phyloP scores from a whole-genome alignment of 2,888 invertebrate genomes.

The Aethes cnicana region DNA sequence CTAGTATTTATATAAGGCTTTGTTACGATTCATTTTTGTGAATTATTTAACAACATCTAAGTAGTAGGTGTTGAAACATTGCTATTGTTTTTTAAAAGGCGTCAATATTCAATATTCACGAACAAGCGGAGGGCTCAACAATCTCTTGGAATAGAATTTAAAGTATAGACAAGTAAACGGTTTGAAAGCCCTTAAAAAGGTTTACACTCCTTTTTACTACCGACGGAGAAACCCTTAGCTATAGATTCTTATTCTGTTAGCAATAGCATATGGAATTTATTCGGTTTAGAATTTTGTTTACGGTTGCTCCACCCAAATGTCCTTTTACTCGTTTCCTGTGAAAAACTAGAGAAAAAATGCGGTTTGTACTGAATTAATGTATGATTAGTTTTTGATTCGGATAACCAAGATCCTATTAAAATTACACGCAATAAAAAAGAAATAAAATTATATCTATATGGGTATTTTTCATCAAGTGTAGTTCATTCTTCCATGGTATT shows the following conservation, averaged over 20 bases:
- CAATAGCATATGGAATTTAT: slow-evolving; percentile 4
- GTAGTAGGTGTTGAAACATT: not conserved
- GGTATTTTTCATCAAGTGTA: too few relatives aligned
- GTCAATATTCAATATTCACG: not conserved
- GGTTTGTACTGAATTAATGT: too few relatives aligned
- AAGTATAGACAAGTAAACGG: slow-evolving; percentile 11
- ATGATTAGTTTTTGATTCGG: too few relatives aligned
- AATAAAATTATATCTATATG: too few relatives aligned
- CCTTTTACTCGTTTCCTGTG: too few relatives aligned
- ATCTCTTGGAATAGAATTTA: slow-evolving; percentile 1
- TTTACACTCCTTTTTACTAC: slow-evolving; percentile 21
- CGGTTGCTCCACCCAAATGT: not conserved
- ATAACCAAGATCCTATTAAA: too few relatives aligned
- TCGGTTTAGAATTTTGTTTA: slow-evolving; percentile 4
- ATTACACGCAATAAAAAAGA: too few relatives aligned
- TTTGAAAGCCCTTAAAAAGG: slow-evolving; percentile 12
- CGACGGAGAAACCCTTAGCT: slow-evolving; percentile 11
- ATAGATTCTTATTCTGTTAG: slow-evolving; percentile 2
- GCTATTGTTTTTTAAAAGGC: slow-evolving; percentile 4
- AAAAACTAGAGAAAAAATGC: too few relatives aligned
- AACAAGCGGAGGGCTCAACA: not conserved
- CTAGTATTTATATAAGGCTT: too few relatives aligned
- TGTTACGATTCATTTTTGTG: too few relatives aligned
- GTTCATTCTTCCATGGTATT: too few relatives aligned
- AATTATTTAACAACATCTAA: too few relatives aligned